Base-by-base conservation (phyloP, 2,113 vertebrate species). In the Sisor rabdophorus region DNA sequence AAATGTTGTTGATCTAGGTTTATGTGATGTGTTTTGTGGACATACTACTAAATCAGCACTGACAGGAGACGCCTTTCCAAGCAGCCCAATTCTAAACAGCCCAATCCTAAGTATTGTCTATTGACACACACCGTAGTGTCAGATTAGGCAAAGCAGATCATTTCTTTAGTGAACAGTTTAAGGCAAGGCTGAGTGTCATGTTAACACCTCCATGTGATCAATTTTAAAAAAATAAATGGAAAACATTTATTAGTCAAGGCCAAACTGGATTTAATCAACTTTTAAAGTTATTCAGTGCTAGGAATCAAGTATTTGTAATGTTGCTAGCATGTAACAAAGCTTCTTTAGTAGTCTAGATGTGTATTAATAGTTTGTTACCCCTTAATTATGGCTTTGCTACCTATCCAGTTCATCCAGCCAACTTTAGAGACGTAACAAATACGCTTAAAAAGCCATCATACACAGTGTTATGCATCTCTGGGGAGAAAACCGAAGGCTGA, bases 301-400 rank as follows among this genome's bases (percentile, higher is more conserved):
- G 47, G 22, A 26, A 12, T 50, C 50, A 28, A 69, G 47, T 30
- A 48, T 67, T 48, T 26, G 61, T 44, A 48, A 48, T 1, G 2
- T 69, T 13, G 19, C 24, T 20, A 52, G 19, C 16, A 69, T 20
- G 47, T 48, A 24, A 50, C 48, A 65, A 40, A 11, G 11, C 17
- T 64, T 20, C 20, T 13, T 65, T 22, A n/a, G 12, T 65, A 40
- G 24, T 15, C n/a, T 67, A 24, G 11, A 30, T 20, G 26, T 52
- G 8, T 52, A 12, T 28, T 52, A 69, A 30, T 68, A 68, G 64
- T 26, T 68, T 68, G 44, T 6, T 10, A 50, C 22, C 8, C 17
- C 15, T 48, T 50, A 68, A 91, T 92, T 89, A 84, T 86, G 81
- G 71, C 82, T 79, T 59, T 40, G 50, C 59, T 44, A 77, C 74